phyloP scores from a whole-genome alignment of 2,888 invertebrate genomes.

The Cynaeus angustus region DNA sequence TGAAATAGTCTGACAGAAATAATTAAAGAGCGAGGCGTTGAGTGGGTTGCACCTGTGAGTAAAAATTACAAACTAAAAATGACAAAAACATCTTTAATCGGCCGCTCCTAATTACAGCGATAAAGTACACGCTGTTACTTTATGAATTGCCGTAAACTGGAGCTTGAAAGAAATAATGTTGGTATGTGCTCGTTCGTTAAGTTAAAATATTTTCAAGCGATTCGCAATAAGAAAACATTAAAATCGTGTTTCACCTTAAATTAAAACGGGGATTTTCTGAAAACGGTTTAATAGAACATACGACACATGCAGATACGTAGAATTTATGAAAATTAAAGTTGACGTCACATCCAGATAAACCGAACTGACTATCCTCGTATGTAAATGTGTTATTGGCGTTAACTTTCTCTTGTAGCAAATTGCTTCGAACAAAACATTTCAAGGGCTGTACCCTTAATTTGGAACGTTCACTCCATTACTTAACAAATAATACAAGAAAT shows the following conservation, averaged over 20 bases:
- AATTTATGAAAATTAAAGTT: slow-evolving; percentile 8
- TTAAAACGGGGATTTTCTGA: neutral
- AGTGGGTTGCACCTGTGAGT: neutral
- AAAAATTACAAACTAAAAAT: slow-evolving; percentile 36
- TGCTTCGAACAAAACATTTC: slow-evolving; percentile 16
- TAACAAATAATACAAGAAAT: slow-evolving; percentile 27
- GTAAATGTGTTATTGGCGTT: slow-evolving; percentile 19
- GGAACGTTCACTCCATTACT: slow-evolving; percentile 14
- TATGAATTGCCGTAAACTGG: slow-evolving; percentile 30
- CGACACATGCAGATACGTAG: neutral
- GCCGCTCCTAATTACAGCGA: slow-evolving; percentile 30
- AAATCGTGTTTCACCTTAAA: slow-evolving; percentile 15
- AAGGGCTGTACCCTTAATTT: slow-evolving; percentile 15
- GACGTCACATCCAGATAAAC: slow-evolving; percentile 11
- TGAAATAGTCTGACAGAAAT: neutral
- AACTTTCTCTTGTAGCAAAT: slow-evolving; percentile 15
- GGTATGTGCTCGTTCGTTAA: slow-evolving; percentile 31
- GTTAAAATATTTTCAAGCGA: slow-evolving; percentile 20
- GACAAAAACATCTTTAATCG: slow-evolving; percentile 28
- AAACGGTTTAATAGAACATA: neutral
- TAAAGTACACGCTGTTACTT: slow-evolving; percentile 34
- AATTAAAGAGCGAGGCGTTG: neutral
- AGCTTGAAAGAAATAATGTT: slow-evolving; percentile 34
- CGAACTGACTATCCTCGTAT: slow-evolving; percentile 2
- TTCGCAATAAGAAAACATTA: slow-evolving; percentile 10